Base-by-base conservation (phyloP, 2,113 vertebrate species). In the Percina caprodes region DNA sequence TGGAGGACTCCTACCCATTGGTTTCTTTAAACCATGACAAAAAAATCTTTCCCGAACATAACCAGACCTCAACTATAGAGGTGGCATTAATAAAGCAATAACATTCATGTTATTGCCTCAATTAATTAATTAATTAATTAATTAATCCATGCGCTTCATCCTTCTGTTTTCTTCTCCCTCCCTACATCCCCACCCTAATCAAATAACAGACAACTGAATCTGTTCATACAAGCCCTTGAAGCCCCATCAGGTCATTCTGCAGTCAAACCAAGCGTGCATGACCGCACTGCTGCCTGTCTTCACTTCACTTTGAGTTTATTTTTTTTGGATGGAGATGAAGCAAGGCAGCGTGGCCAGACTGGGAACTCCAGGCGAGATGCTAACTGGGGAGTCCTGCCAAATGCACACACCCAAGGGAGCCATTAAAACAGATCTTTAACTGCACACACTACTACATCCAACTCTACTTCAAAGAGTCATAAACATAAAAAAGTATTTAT, bases 241-340 rank as follows among this genome's bases (percentile, higher is more conserved):
- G 59, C 33, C 33, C 45, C 54, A 35, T 62, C 74, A 12, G 84
- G 74, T 91, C 84, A 33, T 49, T 39, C 51, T 49, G 51, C 48
- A 55, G 73, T 73, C 70, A 51, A 9, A 69, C 51, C 23, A 1
- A 1, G 16, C 65, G 66, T 39, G 42, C 74, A 18, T n/a, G 66
- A 60, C 71, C 15, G 26, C 51, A 54, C 80, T 58, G 71, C 76
- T 74, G 85, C 55, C 80, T 78, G 79, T 82, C 71, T 74, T 73
- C 46, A 42, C 85, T 81, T 69, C 82, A 42, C 72, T 63, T 19
- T 52, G 48, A 39, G 58, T 89, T 88, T 91, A 86, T 88, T 89
- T 66, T 87, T 33, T 77, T 89, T 91, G 86, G 92, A 81, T 0
- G 45, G 60, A 84, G 86, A 93, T 92, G 84, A 92, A 90, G 74